Base-by-base conservation (phyloP, 2,888 invertebrate genomes). In the Drosophila nigricruria region DNA sequence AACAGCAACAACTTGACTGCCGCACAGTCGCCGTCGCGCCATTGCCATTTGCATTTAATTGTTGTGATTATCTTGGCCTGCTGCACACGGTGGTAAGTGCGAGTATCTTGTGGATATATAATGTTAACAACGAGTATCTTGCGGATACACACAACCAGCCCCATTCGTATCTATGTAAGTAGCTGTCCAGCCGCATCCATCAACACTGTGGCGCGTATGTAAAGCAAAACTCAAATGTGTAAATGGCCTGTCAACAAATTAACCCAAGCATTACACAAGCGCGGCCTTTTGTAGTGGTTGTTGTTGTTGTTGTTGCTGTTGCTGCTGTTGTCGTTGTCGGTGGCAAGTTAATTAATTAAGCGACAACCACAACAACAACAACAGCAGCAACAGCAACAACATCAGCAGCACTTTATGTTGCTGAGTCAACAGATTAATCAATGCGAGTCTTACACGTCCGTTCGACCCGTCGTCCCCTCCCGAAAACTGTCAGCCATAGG, bases 11-110 rank as follows among this genome's bases (percentile, higher is more conserved):
- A 72, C 66, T 57, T 67, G 49, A 74, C 64, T 63, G 82, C 70
- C 72, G 73, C 84, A 62, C 78, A 80, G 63, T 71, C 81, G 70
- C 78, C 85, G 75, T 83, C 82, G 78, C 90, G 78, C 70, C 89
- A 82, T 76, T 87, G 78, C 81, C 86, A 91, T 90, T 91, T 91
- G 87, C 91, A 91, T 90, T 90, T 91, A 90, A 91, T 91, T 91
- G 85, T 91, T 89, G 90, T 91, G 87, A 91, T 91, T 91, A 90
- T 91, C 83, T 91, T 91, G 88, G 91, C 91, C 86, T 91, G 91
- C 79, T 91, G 89, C 88, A 90, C 88, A 82, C 85, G 82, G 61
- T 85, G 91, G 91, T 91, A 85, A 91, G 91, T 91, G 63, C 43
- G 43, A 36, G 76, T 77, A 60, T 64, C 69, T 70, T 65, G 45